Conservation (phyloP, 2,113 vertebrate genomes). For the Ceyx melanurus region DNA sequence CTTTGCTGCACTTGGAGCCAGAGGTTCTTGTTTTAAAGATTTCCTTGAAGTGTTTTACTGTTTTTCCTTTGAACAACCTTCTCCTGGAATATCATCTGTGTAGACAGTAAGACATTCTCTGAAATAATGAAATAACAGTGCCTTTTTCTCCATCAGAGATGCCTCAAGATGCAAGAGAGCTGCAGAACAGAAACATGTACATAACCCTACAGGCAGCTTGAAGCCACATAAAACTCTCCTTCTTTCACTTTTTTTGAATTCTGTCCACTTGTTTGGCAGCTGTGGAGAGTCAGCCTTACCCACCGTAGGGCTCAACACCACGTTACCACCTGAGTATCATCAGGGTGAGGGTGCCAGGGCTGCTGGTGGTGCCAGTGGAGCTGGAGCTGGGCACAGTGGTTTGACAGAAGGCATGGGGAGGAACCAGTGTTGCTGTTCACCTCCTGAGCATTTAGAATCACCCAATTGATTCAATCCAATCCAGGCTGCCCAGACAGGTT, state of each 20-base stretch:
- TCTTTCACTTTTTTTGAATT: neutral
- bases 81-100: neutral
- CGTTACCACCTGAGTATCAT: fast-evolving
- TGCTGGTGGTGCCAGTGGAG: neutral
- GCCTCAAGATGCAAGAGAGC: neutral
- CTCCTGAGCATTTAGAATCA: neutral
- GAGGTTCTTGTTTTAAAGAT: neutral
- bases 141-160: neutral
- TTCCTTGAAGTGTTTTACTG: neutral
- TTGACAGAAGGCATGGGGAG: neutral
- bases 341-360: fast-evolving
- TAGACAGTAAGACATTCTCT: neutral
- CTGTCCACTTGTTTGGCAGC: neutral
- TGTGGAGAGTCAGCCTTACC: neutral
- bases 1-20: neutral
- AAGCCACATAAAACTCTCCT: neutral
- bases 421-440: neutral
- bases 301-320: fast-evolving
- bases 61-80: neutral
- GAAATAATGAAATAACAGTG: neutral
- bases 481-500: too few species aligned
- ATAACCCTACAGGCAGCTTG: neutral
- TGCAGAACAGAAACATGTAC: neutral
- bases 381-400: neutral
- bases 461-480: too few species aligned